A percentile compares a stretch with the other conserved stretches of the same genome.
phyloP scores from a whole-genome alignment of 2,797 vertebrate species.

The Syndactyla subalaris region DNA sequence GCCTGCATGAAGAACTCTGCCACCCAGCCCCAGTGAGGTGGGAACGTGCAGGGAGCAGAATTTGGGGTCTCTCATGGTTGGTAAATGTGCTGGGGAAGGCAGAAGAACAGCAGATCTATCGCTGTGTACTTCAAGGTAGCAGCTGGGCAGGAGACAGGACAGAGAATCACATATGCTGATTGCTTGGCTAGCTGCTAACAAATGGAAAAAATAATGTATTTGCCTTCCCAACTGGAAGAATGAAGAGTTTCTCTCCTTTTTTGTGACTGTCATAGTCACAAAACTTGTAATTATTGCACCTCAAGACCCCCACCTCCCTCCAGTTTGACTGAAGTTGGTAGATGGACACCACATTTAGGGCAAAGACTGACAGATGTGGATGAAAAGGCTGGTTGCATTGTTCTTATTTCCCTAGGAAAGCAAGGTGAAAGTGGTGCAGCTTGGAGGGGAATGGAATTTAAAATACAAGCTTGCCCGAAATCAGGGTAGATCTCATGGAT shows the following conservation, averaged over 20 bases:
- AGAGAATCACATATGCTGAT: neutral
- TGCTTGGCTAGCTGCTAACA: neutral
- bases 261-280: neutral
- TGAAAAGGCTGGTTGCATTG: neutral
- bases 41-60: neutral
- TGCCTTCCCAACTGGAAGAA: neutral
- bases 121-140: neutral
- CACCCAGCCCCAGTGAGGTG: neutral
- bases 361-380: neutral
- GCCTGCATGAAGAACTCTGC: neutral
- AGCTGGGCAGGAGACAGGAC: neutral
- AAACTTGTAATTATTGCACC: neutral
- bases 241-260: neutral
- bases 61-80: neutral
- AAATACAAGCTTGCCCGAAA: neutral
- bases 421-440: neutral
- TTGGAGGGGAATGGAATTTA: neutral
- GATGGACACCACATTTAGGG: neutral
- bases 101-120: neutral
- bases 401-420: neutral
- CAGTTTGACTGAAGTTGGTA: neutral
- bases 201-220: neutral
- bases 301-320: neutral
- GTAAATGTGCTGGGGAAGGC: neutral
- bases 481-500: slow-evolving; percentile 6